A percentile compares a stretch with the other conserved stretches of the same genome.
Evolutionary conservation across 2,113 vertebrate genomes (phyloP).

Genomic region (Numenius arquata): DNA sequence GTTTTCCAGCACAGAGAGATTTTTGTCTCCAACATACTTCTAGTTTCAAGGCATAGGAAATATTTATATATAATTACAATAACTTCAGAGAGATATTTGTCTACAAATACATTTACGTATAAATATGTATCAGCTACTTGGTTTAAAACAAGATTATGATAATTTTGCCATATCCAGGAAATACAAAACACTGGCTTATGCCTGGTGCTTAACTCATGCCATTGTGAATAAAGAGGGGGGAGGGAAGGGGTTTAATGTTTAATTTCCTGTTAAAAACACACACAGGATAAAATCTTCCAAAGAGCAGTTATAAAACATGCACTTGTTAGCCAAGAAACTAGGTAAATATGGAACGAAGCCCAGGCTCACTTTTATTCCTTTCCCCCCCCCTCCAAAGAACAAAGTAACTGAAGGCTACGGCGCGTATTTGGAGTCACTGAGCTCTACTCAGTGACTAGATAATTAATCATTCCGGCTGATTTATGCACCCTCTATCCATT

Average conservation of each 20-base stretch:
- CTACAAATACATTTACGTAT: conserved; percentile 26
- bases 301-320: conserved; percentile 45
- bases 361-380: conserved; percentile 7
- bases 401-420: neutral
- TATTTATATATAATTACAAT: conserved; percentile 4
- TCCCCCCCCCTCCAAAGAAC: neutral
- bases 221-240: conserved; percentile 31
- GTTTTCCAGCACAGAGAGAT: conserved; percentile 15
- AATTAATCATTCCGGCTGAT: neutral
- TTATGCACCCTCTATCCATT: neutral
- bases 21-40: neutral
- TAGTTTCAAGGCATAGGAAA: neutral
- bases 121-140: conserved; percentile 48
- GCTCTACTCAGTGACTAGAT: neutral
- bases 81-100: conserved; percentile 14
- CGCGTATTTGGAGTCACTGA: neutral
- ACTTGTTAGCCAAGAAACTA: conserved; percentile 56
- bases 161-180: conserved; percentile 64
- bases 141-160: conserved; percentile 49
- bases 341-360: conserved; percentile 32
- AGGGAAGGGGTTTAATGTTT: conserved; percentile 34
- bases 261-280: conserved; percentile 58
- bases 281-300: conserved; percentile 62
- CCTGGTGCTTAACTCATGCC: conserved; percentile 48
- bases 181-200: conserved; percentile 54